A percentile compares a stretch with the other conserved stretches of the same genome.
These are phyloP conservation scores for Drosophila nigrodunni DNA, from an alignment of 1,140 invertebrate species.

Conservation along the genomic window DNA sequence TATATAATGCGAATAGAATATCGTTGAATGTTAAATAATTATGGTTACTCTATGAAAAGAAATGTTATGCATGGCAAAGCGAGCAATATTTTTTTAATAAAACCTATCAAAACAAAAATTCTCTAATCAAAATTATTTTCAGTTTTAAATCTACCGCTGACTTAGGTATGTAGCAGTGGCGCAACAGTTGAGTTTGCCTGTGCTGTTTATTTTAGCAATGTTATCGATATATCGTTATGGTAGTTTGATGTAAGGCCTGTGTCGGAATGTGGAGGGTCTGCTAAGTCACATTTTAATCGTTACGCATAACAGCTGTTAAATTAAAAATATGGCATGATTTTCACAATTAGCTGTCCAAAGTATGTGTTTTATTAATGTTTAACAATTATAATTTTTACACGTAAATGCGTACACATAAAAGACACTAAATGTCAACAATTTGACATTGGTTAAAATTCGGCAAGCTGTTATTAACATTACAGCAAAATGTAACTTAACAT, in stretches of 20 bases:
- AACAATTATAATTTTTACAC: too few relatives aligned
- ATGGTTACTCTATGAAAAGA: slow-evolving; percentile 65
- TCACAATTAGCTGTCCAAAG: too few relatives aligned
- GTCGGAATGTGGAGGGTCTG: neutral
- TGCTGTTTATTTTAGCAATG: neutral
- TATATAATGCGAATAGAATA: slow-evolving; percentile 54
- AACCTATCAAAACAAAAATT: slow-evolving; percentile 42
- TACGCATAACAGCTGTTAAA: slow-evolving; percentile 2
- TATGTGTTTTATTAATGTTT: too few relatives aligned
- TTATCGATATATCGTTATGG: slow-evolving; percentile 1
- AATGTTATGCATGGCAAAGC: slow-evolving; percentile 73
- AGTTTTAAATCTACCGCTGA: slow-evolving; percentile 6
- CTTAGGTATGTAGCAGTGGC: neutral
- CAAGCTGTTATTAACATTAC: slow-evolving; percentile 29
- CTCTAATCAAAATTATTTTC: neutral
- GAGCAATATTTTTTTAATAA: slow-evolving; percentile 83
- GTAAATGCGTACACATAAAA: too few relatives aligned
- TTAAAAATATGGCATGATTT: neutral
- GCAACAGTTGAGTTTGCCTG: neutral
- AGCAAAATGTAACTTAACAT: slow-evolving; percentile 16
- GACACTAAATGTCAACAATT: too few relatives aligned
- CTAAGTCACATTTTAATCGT: neutral
- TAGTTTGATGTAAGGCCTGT: neutral
- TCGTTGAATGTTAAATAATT: slow-evolving; percentile 71
- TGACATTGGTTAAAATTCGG: neutral